Percentiles rank a stretch among this genome's conserved stretches.
phyloP scores from a whole-genome alignment of 1,140 invertebrate species.

The Pogonognathellus flavescens region DNA sequence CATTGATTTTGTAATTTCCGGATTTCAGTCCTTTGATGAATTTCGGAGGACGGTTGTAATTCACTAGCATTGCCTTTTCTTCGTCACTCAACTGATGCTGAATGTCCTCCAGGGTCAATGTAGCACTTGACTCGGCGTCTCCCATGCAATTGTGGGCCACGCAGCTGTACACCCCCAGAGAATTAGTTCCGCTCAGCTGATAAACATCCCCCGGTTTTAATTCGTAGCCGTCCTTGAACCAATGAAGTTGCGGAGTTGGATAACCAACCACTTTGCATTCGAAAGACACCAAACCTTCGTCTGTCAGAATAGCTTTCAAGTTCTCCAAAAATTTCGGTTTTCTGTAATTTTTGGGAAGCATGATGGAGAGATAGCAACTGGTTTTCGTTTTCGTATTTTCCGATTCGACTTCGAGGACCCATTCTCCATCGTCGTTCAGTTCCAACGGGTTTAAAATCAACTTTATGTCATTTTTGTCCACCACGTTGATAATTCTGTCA shows the following conservation, averaged over 20 bases:
- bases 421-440: slow-evolving; percentile 85
- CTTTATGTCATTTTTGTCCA: slow-evolving; percentile 73
- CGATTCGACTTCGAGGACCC: slow-evolving; percentile 78
- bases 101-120: slow-evolving; percentile 90
- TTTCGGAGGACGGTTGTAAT: slow-evolving; percentile 80
- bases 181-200: slow-evolving; percentile 89
- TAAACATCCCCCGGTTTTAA: slow-evolving; percentile 92
- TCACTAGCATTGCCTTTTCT: slow-evolving; percentile 75
- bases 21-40: slow-evolving; percentile 85
- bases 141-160: slow-evolving; percentile 90
- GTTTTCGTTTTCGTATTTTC: slow-evolving; percentile 22
- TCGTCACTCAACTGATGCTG: slow-evolving; percentile 90
- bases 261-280: slow-evolving; percentile 77
- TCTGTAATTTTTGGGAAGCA: slow-evolving; percentile 88
- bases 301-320: slow-evolving; percentile 84
- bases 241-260: slow-evolving; percentile 81
- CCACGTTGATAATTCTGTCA: neutral
- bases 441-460: slow-evolving; percentile 76
- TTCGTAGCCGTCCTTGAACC: slow-evolving; percentile 93
- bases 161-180: slow-evolving; percentile 82
- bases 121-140: slow-evolving; percentile 85
- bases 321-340: slow-evolving; percentile 91
- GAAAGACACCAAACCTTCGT: slow-evolving; percentile 91
- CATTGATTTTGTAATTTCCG: slow-evolving; percentile 85
- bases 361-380: slow-evolving; percentile 47